Evolutionary conservation across 2,797 vertebrate genomes (phyloP), one percentile per base, ranked within the genome.

Genomic region (Melopsittacus undulatus): DNA sequence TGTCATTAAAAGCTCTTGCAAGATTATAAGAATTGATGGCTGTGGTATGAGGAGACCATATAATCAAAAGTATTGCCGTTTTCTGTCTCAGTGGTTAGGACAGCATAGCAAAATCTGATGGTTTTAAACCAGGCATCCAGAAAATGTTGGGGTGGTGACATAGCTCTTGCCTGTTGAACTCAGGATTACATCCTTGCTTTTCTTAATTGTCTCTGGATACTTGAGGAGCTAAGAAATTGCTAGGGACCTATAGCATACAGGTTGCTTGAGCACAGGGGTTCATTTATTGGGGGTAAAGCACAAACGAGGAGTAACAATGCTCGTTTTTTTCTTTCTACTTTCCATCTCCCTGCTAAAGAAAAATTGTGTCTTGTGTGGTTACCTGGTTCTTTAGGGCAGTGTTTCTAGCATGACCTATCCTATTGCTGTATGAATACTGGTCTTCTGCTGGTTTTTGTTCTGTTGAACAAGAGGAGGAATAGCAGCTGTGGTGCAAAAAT

Each of bases 1-100:
- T 95, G 36, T 20, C 69, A 45, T 77, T 91, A 75, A 84, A 93
- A 90, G 42, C 27, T 64, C 54, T n/a, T 93, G 21, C 34, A 38
- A 68, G 38, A 75, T 86, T 42, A 46, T 23, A 73, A 63, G 57
- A 83, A 54, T 89, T 2, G 3, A 32, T 88, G 22, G 29, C 46
- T 92, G 9, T 11, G 11, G 6, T 43, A 61, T 29, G 21, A 83
- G 51, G 49, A 80, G 20, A 90, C 63, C 62, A 30, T 83, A 14
- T 20, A 54, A 23, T 82, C 30, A 64, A 42, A 75, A 82, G 8
- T 45, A 62, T 76, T 92, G 8, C 10, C 34, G 34, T 9, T 74
- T 80, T 93, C 75, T 90, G 34, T 26, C 9, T 49, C 13, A 32
- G 42, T 68, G 49, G 38, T 82, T 92, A 68, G 74, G 67, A 19